Percentiles rank a stretch among this genome's conserved stretches.
These are phyloP conservation scores for Dasyurus viverrinus DNA, from an alignment of 2,113 vertebrate genomes.

Conservation along the genomic window DNA sequence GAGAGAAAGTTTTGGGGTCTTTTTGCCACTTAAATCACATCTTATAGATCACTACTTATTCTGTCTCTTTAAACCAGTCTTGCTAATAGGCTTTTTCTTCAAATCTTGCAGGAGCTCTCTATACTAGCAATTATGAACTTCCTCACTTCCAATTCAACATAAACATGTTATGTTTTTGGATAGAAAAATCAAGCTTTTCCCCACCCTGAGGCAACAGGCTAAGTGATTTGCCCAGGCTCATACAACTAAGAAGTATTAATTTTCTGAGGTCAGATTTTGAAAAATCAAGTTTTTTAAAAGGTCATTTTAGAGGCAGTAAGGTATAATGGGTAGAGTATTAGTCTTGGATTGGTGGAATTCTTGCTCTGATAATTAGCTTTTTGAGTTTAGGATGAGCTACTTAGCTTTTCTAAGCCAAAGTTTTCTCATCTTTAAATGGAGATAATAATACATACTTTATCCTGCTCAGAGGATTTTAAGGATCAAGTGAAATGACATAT, in stretches of 20 bases:
- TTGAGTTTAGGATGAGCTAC: not conserved
- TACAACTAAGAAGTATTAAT: too few relatives aligned
- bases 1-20: not conserved
- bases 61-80: not conserved
- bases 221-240: too few relatives aligned
- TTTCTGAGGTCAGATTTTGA: too few relatives aligned
- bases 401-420: not conserved
- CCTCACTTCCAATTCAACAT: not conserved
- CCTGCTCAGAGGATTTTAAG: not conserved
- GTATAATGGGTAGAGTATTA: not conserved
- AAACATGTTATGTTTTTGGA: not conserved
- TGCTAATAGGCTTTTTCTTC: slow-evolving; percentile 3
- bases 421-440: not conserved
- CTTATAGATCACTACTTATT: not conserved
- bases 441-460: not conserved
- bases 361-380: not conserved
- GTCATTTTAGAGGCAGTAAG: not conserved
- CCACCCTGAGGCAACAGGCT: not conserved
- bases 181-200: not conserved
- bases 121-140: not conserved
- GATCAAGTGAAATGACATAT: not conserved
- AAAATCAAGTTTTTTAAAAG: too few relatives aligned
- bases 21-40: not conserved
- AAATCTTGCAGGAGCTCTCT: not conserved
- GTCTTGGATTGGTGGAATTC: not conserved